Conservation (phyloP, 2,888 invertebrate genomes). For the Zaprionus bogoriensis region DNA sequence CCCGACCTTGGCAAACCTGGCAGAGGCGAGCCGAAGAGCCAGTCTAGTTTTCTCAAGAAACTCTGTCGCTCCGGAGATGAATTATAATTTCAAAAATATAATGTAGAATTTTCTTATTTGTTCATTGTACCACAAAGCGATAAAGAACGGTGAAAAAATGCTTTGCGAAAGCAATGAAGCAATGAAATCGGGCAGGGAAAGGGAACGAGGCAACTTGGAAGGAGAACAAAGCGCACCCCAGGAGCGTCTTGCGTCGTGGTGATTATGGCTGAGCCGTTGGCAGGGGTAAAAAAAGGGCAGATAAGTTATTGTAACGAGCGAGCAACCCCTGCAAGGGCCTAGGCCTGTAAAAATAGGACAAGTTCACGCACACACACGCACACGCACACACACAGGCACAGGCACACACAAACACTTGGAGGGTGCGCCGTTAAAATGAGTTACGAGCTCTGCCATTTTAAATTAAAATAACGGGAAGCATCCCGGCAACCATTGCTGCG, state of each 20-base stretch:
- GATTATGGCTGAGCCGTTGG: slow-evolving; percentile 44
- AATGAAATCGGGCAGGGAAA: slow-evolving; percentile 8
- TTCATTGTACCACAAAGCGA: slow-evolving; percentile 75
- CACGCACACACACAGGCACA: slow-evolving; percentile 29
- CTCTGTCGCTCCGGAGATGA: slow-evolving; percentile 16
- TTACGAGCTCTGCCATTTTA: slow-evolving; percentile 82
- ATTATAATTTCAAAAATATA: slow-evolving; percentile 42
- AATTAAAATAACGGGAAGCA: slow-evolving; percentile 74
- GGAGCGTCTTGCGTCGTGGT: slow-evolving; percentile 73
- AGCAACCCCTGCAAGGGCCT: slow-evolving; percentile 69
- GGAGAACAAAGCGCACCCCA: slow-evolving; percentile 72
- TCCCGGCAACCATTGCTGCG: slow-evolving; percentile 41
- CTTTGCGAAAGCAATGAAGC: slow-evolving; percentile 49
- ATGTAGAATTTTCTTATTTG: slow-evolving; percentile 64
- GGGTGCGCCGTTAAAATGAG: slow-evolving; percentile 80
- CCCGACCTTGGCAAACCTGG: slow-evolving; percentile 35
- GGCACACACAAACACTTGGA: slow-evolving; percentile 40
- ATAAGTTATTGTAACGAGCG: slow-evolving; percentile 76
- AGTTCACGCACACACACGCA: slow-evolving; percentile 52
- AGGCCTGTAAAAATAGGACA: slow-evolving; percentile 75
- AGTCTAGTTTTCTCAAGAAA: slow-evolving; percentile 40
- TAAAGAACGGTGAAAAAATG: slow-evolving; percentile 64
- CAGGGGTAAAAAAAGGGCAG: slow-evolving; percentile 63
- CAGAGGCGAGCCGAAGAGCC: slow-evolving; percentile 22
- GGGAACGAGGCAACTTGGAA: slow-evolving; percentile 11